Conservation (phyloP, 2,888 invertebrate genomes). For the Melipona bicolor region DNA sequence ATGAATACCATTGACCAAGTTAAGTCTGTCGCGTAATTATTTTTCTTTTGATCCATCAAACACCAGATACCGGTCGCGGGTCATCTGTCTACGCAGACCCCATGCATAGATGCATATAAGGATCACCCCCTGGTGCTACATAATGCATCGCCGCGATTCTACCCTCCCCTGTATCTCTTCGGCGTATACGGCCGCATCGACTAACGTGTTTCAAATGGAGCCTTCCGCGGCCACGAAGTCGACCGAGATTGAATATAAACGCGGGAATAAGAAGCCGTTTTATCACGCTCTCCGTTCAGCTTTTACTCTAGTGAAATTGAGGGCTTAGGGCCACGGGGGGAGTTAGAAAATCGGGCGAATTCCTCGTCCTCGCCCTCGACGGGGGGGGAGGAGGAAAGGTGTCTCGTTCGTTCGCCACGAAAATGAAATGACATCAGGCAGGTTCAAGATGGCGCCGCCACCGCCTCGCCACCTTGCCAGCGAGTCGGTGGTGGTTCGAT, state of each 20-base stretch:
- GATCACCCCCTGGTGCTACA: constrained; percentile 80
- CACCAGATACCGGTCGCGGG: constrained; percentile 38
- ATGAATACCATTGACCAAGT: too few relatives aligned
- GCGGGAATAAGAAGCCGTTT: constrained; percentile 84
- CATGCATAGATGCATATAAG: constrained; percentile 81
- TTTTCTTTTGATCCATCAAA: neutral
- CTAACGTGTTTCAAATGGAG: constrained; percentile 83
- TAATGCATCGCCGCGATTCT: constrained; percentile 79
- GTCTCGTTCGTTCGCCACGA: constrained; percentile 61
- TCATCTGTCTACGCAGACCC: constrained; percentile 53
- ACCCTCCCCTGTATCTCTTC: constrained; percentile 49
- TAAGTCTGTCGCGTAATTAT: neutral
- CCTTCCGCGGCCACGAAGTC: constrained; percentile 77
- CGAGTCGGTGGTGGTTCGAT: constrained; percentile 27
- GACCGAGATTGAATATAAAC: constrained; percentile 83
- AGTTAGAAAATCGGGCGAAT: constrained; percentile 77
- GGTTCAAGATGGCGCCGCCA: constrained; percentile 18
- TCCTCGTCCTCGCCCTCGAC: constrained; percentile 54
- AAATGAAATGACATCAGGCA: constrained; percentile 61
- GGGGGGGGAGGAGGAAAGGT: too few relatives aligned
- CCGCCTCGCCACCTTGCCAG: constrained; percentile 13
- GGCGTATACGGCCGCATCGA: constrained; percentile 64
- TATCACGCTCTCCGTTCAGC: constrained; percentile 81
- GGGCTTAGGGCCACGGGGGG: constrained; percentile 76
- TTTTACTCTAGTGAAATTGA: constrained; percentile 83